A percentile compares a stretch with the other conserved stretches of the same genome.
These are phyloP conservation scores for Paraescarpia echinospica DNA, from an alignment of 1,140 invertebrate species.

Conservation along the genomic window DNA sequence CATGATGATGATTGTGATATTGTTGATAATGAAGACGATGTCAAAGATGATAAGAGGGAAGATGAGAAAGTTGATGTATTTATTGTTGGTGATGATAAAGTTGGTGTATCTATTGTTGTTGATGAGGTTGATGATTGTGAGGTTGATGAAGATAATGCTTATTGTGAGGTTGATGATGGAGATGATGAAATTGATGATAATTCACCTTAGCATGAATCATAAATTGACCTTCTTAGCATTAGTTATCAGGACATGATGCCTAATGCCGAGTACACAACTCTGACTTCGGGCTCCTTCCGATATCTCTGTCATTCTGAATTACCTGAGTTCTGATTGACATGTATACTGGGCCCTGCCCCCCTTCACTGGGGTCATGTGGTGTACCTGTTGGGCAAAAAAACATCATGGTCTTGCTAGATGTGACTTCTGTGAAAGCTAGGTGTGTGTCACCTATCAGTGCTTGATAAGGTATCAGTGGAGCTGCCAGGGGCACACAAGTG, in stretches of 20 bases:
- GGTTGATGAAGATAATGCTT: neutral
- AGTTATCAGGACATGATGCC: neutral
- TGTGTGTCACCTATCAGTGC: neutral
- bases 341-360: too few relatives aligned
- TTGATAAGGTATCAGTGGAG: neutral
- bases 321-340: neutral
- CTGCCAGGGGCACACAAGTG: neutral
- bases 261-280: neutral
- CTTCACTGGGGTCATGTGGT: neutral
- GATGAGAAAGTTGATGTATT: too few relatives aligned
- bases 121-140: neutral
- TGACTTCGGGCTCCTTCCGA: neutral
- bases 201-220: neutral
- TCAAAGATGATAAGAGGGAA: too few relatives aligned
- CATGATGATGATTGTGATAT: neutral
- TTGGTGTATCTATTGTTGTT: too few relatives aligned
- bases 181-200: neutral
- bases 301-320: neutral
- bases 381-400: neutral
- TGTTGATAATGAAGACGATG: neutral
- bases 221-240: neutral
- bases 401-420: neutral
- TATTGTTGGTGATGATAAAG: too few relatives aligned
- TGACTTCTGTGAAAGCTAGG: slow-evolving; percentile 4
- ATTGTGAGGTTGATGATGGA: neutral